Evolutionary conservation across 2,888 invertebrate species (phyloP).

Genomic region (Merodon equestris): DNA sequence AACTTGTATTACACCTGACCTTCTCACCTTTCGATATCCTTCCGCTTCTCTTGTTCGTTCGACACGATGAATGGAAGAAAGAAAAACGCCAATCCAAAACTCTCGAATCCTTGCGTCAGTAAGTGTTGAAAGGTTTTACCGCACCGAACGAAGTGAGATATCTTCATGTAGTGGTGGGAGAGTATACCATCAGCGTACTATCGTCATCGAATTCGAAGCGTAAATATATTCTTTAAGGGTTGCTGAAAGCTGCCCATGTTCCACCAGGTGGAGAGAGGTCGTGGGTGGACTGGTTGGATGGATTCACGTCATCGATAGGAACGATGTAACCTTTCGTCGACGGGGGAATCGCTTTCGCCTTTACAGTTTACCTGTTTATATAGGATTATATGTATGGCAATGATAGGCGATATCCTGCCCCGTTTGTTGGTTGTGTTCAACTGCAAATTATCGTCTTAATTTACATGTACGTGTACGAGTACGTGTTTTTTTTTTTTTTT

Average conservation of each 20-base stretch:
- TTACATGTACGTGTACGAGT: slow-evolving; percentile 46
- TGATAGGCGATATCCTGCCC: slow-evolving; percentile 57
- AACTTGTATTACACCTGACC: slow-evolving; percentile 61
- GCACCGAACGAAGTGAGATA: slow-evolving; percentile 56
- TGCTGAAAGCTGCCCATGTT: neutral
- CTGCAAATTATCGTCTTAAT: slow-evolving; percentile 61
- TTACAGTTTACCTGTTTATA: slow-evolving; percentile 35
- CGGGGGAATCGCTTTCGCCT: neutral
- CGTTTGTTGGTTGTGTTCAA: slow-evolving; percentile 20
- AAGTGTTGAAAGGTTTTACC: slow-evolving; percentile 60
- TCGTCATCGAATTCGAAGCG: slow-evolving; percentile 16
- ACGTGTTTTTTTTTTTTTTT: too few species aligned
- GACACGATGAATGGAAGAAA: neutral
- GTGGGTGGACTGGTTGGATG: too few species aligned
- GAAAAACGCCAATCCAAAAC: slow-evolving; percentile 26
- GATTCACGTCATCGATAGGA: slow-evolving; percentile 48
- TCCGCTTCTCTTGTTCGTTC: too few species aligned
- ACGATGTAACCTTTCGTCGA: slow-evolving; percentile 51
- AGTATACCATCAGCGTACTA: slow-evolving; percentile 9
- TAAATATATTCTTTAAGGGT: slow-evolving; percentile 53
- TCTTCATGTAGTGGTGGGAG: slow-evolving; percentile 40
- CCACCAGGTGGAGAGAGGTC: too few species aligned
- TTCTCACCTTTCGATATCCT: slow-evolving; percentile 36
- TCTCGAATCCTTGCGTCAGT: slow-evolving; percentile 10
- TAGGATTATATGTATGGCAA: slow-evolving; percentile 31